These are phyloP conservation scores for Callyntrura sp. DNA, from an alignment of 2,888 invertebrate species.

Conservation along the genomic window DNA sequence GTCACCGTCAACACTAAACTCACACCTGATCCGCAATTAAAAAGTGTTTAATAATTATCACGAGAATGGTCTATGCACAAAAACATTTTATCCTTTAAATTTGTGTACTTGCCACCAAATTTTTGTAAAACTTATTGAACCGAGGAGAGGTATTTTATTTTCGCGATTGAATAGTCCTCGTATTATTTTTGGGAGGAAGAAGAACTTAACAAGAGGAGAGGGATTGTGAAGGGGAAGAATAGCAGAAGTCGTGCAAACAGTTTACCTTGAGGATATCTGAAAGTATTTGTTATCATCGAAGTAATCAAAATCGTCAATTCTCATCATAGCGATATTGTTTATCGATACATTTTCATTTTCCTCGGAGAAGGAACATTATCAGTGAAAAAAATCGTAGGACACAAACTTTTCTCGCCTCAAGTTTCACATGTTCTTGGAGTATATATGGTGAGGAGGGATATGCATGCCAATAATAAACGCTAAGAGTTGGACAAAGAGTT, in stretches of 20 bases:
- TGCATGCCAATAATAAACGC: not conserved
- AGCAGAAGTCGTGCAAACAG: constrained; percentile 68
- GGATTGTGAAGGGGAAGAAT: not conserved
- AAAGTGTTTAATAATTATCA: constrained; percentile 19
- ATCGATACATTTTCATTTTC: constrained; percentile 71
- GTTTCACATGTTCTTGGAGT: constrained; percentile 27
- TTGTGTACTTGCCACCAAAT: not conserved
- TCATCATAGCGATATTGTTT: constrained; percentile 68
- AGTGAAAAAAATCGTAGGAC: constrained; percentile 21
- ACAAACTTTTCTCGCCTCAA: constrained; percentile 55
- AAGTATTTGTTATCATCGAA: constrained; percentile 61
- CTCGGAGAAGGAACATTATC: constrained; percentile 33
- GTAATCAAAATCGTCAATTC: constrained; percentile 69
- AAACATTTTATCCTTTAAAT: not conserved
- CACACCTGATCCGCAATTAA: not conserved
- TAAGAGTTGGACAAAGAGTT: not conserved
- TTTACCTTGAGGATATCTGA: constrained; percentile 70
- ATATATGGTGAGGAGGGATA: not conserved
- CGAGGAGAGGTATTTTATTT: not conserved
- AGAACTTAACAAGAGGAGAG: not conserved
- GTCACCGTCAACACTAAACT: not conserved
- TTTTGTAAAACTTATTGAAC: not conserved
- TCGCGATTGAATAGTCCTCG: constrained; percentile 16
- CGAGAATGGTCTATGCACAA: not conserved
- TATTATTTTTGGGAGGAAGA: constrained; percentile 28